phyloP scores from a whole-genome alignment of 2,113 vertebrate species.

The Tyrannus savana region DNA sequence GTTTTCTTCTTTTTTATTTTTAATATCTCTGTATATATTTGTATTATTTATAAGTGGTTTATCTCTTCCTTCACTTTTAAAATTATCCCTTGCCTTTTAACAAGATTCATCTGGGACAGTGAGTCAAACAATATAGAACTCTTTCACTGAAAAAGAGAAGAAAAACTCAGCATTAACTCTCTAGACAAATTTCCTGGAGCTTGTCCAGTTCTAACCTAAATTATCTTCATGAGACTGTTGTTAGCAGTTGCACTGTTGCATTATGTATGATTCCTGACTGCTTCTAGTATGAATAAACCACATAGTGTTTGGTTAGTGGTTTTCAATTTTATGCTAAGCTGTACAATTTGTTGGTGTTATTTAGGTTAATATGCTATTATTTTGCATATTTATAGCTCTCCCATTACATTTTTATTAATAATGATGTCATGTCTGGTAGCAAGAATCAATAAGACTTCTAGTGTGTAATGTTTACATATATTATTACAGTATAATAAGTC shows the following conservation, averaged over 20 bases:
- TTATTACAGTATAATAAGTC: slow-evolving; percentile 40
- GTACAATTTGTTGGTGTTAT: slow-evolving; percentile 52
- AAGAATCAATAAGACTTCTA: slow-evolving; percentile 41
- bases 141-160: slow-evolving; percentile 10
- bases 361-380: slow-evolving; percentile 58
- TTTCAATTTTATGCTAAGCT: slow-evolving; percentile 66
- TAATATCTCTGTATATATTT: background rate
- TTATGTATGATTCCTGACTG: slow-evolving; percentile 53
- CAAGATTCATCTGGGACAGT: background rate
- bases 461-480: slow-evolving; percentile 50
- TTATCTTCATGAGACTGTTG: slow-evolving; percentile 47
- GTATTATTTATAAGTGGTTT: background rate
- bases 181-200: slow-evolving; percentile 49
- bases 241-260: slow-evolving; percentile 38
- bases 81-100: slow-evolving; percentile 4
- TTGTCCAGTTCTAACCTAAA: slow-evolving; percentile 40
- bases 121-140: background rate
- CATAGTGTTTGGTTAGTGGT: slow-evolving; percentile 6
- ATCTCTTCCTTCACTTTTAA: slow-evolving; percentile 1
- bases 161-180: slow-evolving; percentile 37
- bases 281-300: slow-evolving; percentile 32
- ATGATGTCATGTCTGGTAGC: slow-evolving; percentile 56
- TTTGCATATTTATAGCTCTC: slow-evolving; percentile 50
- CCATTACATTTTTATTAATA: slow-evolving; percentile 60
- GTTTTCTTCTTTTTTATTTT: background rate